phyloP scores from a whole-genome alignment of 2,113 vertebrate species.

The Mugil cephalus region DNA sequence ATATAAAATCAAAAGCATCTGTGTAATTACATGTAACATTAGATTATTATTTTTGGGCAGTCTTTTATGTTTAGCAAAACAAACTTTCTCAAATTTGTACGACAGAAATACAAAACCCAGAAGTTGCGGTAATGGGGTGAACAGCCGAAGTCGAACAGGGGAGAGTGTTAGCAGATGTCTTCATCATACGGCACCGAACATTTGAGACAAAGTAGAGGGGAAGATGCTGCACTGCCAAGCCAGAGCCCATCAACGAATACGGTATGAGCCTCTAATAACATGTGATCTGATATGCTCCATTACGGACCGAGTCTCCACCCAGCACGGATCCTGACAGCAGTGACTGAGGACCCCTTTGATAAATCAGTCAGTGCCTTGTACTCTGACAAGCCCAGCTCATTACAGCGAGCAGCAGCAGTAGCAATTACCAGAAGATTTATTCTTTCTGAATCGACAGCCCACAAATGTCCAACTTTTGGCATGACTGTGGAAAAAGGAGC shows the following conservation, averaged over 20 bases:
- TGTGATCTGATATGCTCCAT: conserved; percentile 53
- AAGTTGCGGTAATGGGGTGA: not conserved
- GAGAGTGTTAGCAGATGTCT: conserved; percentile 48
- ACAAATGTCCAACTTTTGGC: conserved; percentile 29
- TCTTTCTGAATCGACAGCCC: conserved; percentile 23
- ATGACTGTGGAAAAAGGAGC: not conserved
- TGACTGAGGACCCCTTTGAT: conserved; percentile 56
- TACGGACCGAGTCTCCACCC: conserved; percentile 61
- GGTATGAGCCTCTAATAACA: conserved; percentile 67
- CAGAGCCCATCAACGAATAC: conserved; percentile 47
- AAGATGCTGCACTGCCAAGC: conserved; percentile 30
- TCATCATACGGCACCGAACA: conserved; percentile 36
- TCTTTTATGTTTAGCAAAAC: conserved; percentile 1
- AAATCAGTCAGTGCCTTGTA: conserved; percentile 33
- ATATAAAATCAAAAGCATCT: not conserved
- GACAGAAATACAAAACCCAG: not conserved
- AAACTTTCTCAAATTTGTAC: not conserved
- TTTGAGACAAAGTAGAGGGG: conserved; percentile 36
- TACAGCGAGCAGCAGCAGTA: conserved; percentile 16
- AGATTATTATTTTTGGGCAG: not conserved
- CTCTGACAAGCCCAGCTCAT: conserved; percentile 17
- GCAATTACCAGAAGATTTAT: conserved; percentile 20
- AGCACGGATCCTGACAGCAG: conserved; percentile 39
- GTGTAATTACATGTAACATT: not conserved
- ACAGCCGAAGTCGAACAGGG: not conserved